A percentile compares a stretch with the other conserved stretches of the same genome.
These are phyloP conservation scores for Neoarius graeffei DNA, from an alignment of 2,113 vertebrate species.

Conservation along the genomic window DNA sequence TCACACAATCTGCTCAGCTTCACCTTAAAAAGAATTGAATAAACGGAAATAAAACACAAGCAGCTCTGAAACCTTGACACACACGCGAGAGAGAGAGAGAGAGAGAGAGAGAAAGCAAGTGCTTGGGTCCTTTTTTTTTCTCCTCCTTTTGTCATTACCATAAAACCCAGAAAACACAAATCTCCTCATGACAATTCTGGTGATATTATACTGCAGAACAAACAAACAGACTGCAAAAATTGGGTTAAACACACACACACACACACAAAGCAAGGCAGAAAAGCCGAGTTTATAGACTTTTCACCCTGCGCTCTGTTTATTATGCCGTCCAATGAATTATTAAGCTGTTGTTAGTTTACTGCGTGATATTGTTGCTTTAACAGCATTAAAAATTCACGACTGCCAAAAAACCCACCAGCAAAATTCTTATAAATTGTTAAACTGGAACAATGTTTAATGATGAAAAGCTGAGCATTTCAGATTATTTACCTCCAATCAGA, in stretches of 20 bases:
- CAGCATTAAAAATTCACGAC: constrained; percentile 77
- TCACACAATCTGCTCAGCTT: constrained; percentile 94
- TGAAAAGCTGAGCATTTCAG: constrained; percentile 75
- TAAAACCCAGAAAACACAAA: constrained; percentile 36
- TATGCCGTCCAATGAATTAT: constrained; percentile 80
- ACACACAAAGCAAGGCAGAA: constrained; percentile 65
- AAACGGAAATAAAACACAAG: constrained; percentile 1
- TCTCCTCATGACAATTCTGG: constrained; percentile 44
- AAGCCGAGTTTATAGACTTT: constrained; percentile 66
- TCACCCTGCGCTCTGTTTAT: constrained; percentile 73
- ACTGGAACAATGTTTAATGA: constrained; percentile 79
- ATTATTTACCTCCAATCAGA: constrained; percentile 74
- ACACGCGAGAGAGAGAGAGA: background rate
- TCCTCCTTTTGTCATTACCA: constrained; percentile 43
- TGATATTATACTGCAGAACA: constrained; percentile 61
- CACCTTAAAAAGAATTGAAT: constrained; percentile 73
- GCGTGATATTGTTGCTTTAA: constrained; percentile 79
- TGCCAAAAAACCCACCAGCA: constrained; percentile 73
- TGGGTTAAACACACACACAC: constrained; percentile 54
- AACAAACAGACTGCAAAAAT: constrained; percentile 69
- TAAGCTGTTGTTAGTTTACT: constrained; percentile 78
- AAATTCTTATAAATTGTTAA: constrained; percentile 80
- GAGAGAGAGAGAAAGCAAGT: background rate
- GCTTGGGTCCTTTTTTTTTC: background rate
- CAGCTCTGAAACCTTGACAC: background rate